These are phyloP conservation scores for Chaenogobius annularis DNA, from an alignment of 2,113 vertebrate species.

Conservation along the genomic window DNA sequence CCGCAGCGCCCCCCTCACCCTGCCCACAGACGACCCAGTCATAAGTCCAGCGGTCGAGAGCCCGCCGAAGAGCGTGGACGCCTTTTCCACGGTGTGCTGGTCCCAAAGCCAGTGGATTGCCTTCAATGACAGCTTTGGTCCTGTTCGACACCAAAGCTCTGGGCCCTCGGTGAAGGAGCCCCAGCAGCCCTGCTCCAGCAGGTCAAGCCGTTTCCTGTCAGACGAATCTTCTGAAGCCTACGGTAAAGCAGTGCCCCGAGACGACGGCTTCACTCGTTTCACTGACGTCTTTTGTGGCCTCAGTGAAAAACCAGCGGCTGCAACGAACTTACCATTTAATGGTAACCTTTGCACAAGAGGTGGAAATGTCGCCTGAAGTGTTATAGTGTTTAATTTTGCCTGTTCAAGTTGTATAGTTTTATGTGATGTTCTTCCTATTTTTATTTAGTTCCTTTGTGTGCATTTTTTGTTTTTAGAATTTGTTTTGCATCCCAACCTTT, in stretches of 20 bases:
- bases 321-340: conserved; percentile 73
- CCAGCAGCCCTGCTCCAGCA: conserved; percentile 59
- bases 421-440: background rate
- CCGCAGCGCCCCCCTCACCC: conserved; percentile 73
- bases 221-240: conserved; percentile 74
- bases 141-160: conserved; percentile 47
- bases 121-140: conserved; percentile 76
- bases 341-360: conserved; percentile 69
- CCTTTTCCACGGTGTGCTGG: conserved; percentile 66
- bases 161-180: conserved; percentile 60
- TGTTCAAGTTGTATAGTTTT: conserved; percentile 10
- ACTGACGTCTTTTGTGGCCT: conserved; percentile 65
- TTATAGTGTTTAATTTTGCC: conserved; percentile 25
- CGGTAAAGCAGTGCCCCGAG: conserved; percentile 59
- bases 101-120: conserved; percentile 83
- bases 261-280: conserved; percentile 64
- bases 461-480: conserved; percentile 29
- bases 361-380: conserved; percentile 29
- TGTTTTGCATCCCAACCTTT: conserved; percentile 11
- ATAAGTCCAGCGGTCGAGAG: conserved; percentile 15
- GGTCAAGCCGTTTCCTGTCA: conserved; percentile 72
- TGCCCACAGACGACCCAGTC: conserved; percentile 55
- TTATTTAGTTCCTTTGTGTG: conserved; percentile 1
- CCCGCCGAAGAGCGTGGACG: conserved; percentile 60
- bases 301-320: conserved; percentile 70